phyloP scores from a whole-genome alignment of 2,888 invertebrate genomes.

The Trissoscelio sp. region DNA sequence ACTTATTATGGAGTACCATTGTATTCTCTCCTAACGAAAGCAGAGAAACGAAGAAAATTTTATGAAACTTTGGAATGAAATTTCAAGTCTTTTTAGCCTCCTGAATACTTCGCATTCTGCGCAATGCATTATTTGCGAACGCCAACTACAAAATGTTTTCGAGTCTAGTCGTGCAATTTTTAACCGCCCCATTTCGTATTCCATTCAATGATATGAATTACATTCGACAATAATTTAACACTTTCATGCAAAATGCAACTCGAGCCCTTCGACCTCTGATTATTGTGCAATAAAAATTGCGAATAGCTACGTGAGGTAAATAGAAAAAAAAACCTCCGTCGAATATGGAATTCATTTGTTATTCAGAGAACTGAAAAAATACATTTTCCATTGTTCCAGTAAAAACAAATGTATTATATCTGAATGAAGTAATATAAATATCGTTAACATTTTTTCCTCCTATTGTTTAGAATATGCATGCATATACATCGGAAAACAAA shows the following conservation, averaged over 20 bases:
- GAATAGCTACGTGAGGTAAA: constrained; percentile 40
- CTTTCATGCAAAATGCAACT: constrained; percentile 46
- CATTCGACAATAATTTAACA: constrained; percentile 51
- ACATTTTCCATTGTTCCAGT: constrained; percentile 32
- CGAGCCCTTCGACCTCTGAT: constrained; percentile 37
- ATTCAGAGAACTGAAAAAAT: constrained; percentile 25
- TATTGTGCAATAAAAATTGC: constrained; percentile 43
- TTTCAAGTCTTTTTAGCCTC: constrained; percentile 56
- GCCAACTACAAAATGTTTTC: constrained; percentile 44
- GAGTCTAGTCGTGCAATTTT: constrained; percentile 48
- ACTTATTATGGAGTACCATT: constrained; percentile 52
- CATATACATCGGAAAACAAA: not conserved
- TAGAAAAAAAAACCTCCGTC: constrained; percentile 32
- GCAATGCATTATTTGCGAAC: constrained; percentile 47
- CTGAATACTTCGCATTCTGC: constrained; percentile 44
- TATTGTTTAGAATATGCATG: constrained; percentile 15
- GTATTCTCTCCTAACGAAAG: constrained; percentile 41
- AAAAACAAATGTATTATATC: constrained; percentile 25
- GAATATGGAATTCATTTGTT: constrained; percentile 34
- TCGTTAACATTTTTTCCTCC: constrained; percentile 10
- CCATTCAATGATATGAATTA: constrained; percentile 52
- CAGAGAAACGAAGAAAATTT: constrained; percentile 39
- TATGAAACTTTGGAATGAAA: constrained; percentile 57
- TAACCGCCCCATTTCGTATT: constrained; percentile 47
- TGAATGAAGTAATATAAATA: constrained; percentile 23